Base-by-base conservation (phyloP, 2,797 vertebrate species). In the Alfaro cultratus region DNA sequence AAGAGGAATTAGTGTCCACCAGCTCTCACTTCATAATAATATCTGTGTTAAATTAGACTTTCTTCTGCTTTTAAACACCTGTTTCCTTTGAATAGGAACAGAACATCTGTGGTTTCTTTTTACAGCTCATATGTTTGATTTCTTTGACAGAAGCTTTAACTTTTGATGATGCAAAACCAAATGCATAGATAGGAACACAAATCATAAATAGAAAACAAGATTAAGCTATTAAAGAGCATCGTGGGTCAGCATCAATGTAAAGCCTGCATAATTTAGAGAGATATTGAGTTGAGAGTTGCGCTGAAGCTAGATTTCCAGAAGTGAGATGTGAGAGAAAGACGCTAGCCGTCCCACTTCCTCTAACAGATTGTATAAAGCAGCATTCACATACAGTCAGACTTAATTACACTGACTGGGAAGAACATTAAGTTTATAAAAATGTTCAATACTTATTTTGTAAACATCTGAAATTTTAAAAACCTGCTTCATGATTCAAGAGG, bases 331-430 rank as follows among this genome's bases (percentile, higher is more conserved):
- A 75, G 8, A 62, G 16, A 83, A 41, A 70, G 64, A 60, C 16
- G 45, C 29, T 11, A 2, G 9, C 11, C 15, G 46, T 86, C 53
- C 43, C 87, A 92, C 90, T 95, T 95, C 93, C 93, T 88, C 85
- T 73, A 84, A 81, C 0, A 26, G 13, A 13, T 21, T 71, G 45
- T 78, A 89, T 88, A 89, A 89, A 46, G 57, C 68, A 80, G 41
- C 45, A 29, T 2, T 75, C 0, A n/a, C 72, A 79, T 49, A 36
- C 26, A 60, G 41, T 41, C 64, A 4, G 39, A 51, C 21, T 13
- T 49, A 31, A 41, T 75, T 73, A 55, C 13, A 68, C 72, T 23
- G 4, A 43, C 67, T 68, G 34, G 9, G 64, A 45, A 70, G 67
- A 70, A 15, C 18, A n/a, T 6, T 26, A n/a, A 8, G 18, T 41